Evolutionary conservation across 2,113 vertebrate genomes (phyloP), one percentile per base, ranked within the genome.

Genomic region (Trogon surrucura): DNA sequence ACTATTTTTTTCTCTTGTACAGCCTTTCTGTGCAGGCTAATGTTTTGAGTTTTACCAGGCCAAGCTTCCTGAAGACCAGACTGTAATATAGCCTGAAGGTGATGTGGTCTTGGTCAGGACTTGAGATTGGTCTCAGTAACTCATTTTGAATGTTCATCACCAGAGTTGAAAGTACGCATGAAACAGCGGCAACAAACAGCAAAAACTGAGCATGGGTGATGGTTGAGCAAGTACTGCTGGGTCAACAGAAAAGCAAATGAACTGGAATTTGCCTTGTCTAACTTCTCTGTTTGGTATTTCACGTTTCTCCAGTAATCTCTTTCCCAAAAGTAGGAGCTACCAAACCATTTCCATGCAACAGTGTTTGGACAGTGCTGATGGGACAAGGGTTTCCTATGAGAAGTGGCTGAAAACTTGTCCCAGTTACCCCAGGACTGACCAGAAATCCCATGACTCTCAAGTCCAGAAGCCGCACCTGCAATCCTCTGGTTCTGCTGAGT

Each of bases 401-500:
- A 64, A 82, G 29, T 78, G 51, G 62, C 79, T 96, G 30, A 93
- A 84, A 88, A 89, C 53, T 89, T 62, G 45, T 80, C 61, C 80
- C 18, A 11, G 23, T 91, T 84, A 54, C 62, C 50, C 51, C 36
- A 29, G 82, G 61, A 48, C 34, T 92, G 60, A 83, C 89, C 74
- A 88, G 36, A 27, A 87, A 66, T 50, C 85, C 88, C 79, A 85
- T 54, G 85, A 54, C 29, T 79, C n/a, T 84, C 4, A 2, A 72
- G 48, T 74, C 57, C 80, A 80, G 81, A 80, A 84, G 62, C 69
- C 3, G 11, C 65, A 85, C 75, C 89, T 95, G 89, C 79, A 96
- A 93, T 91, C 73, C 79, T 90, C 29, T 3, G 6, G 41, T 84
- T 82, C 65, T 97, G 93, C 95, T 96, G 96, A 96, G 95, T 97